A percentile compares a stretch with the other conserved stretches of the same genome.
Evolutionary conservation across 2,797 vertebrate species (phyloP).

Genomic region (Sebastes goodei): DNA sequence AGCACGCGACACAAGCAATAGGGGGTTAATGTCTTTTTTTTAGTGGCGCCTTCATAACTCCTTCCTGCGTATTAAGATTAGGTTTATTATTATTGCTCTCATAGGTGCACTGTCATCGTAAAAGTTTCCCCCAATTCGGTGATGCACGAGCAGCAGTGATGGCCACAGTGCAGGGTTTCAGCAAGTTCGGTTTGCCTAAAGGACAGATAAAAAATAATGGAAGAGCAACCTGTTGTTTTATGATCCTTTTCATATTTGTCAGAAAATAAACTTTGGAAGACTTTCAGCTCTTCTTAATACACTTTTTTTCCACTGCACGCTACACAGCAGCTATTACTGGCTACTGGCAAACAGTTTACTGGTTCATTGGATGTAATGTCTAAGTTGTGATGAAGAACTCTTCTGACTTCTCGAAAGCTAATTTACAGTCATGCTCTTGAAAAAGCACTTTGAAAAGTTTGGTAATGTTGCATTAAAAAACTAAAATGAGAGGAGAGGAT

Average conservation of each 20-base stretch:
- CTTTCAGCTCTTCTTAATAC: slow-evolving; percentile 8
- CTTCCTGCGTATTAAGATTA: slow-evolving; percentile 61
- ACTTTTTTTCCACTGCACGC: neutral
- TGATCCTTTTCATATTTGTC: slow-evolving; percentile 51
- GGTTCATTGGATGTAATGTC: slow-evolving; percentile 37
- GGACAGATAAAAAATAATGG: slow-evolving; percentile 59
- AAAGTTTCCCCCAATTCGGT: slow-evolving; percentile 52
- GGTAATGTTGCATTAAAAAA: neutral
- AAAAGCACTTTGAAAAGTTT: slow-evolving; percentile 1
- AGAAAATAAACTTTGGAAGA: slow-evolving; percentile 30
- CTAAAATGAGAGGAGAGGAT: neutral
- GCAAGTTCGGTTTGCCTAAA: slow-evolving; percentile 43
- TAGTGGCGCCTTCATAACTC: slow-evolving; percentile 33
- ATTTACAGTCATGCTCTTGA: neutral
- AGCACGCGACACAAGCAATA: slow-evolving; percentile 47
- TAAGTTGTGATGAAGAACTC: neutral
- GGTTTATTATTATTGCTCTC: slow-evolving; percentile 65
- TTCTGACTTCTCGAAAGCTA: neutral
- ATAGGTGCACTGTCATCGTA: slow-evolving; percentile 43
- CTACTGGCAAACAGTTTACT: slow-evolving; percentile 27
- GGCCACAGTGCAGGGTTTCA: slow-evolving; percentile 8
- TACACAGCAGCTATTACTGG: neutral
- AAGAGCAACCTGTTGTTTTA: slow-evolving; percentile 64
- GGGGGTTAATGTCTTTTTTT: slow-evolving; percentile 53
- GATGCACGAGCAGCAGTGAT: slow-evolving; percentile 23